These are phyloP conservation scores for Biston betularia DNA, from an alignment of 2,888 invertebrate genomes.

Conservation along the genomic window DNA sequence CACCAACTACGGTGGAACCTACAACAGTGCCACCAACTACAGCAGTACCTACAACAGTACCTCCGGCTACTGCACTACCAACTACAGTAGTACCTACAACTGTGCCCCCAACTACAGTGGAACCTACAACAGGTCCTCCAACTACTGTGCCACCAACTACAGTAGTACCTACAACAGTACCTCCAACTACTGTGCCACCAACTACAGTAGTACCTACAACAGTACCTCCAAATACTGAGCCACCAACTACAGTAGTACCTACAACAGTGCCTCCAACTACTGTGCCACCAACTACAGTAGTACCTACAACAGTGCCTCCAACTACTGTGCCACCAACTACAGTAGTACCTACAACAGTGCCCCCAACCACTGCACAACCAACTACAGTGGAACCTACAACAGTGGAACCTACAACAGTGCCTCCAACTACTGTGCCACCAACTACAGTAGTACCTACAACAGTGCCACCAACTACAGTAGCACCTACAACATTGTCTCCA, in stretches of 20 bases:
- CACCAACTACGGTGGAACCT: not conserved
- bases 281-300: slow-evolving; percentile 5
- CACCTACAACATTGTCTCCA: not conserved
- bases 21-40: slow-evolving; percentile 25
- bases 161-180: slow-evolving; percentile 17
- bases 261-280: slow-evolving; percentile 8
- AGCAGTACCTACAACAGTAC: slow-evolving; percentile 11
- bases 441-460: not conserved
- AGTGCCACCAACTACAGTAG: not conserved
- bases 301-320: not conserved
- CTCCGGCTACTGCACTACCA: slow-evolving; percentile 4
- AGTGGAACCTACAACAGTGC: not conserved
- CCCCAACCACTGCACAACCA: not conserved
- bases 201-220: not conserved
- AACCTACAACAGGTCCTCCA: slow-evolving; percentile 16
- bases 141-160: slow-evolving; percentile 17
- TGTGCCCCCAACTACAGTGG: slow-evolving; percentile 12
- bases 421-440: not conserved
- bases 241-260: slow-evolving; percentile 7
- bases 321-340: slow-evolving; percentile 1
- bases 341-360: not conserved
- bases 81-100: slow-evolving; percentile 11
- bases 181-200: slow-evolving; percentile 17
- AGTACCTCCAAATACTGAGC: slow-evolving; percentile 5
- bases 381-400: not conserved